A percentile compares a stretch with the other conserved stretches of the same genome.
Conservation (phyloP, 2,113 vertebrate species). For the Zapornia atra region DNA sequence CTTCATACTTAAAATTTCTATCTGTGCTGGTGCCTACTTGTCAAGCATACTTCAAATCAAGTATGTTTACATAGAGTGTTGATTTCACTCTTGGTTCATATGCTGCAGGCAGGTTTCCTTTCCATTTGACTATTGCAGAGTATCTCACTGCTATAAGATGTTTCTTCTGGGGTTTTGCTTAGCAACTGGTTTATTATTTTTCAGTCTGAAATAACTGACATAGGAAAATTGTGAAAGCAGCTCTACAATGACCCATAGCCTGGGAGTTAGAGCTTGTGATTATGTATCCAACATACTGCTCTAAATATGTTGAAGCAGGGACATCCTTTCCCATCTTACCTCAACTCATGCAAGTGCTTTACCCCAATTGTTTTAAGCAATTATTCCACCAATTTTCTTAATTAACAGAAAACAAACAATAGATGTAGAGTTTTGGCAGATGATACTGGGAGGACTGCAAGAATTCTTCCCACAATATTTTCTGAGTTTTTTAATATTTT, state of each 20-base stretch:
- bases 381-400: not conserved
- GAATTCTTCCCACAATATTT: not conserved
- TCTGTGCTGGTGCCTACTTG: not conserved
- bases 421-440: not conserved
- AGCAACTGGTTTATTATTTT: not conserved
- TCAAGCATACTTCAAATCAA: not conserved
- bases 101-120: not conserved
- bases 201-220: not conserved
- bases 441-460: not conserved
- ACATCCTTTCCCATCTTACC: not conserved
- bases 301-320: not conserved
- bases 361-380: not conserved
- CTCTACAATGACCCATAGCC: not conserved
- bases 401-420: not conserved
- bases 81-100: not conserved
- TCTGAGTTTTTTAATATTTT: not conserved
- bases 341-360: not conserved
- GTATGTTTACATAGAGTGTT: fast-evolving
- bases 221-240: not conserved
- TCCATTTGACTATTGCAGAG: not conserved
- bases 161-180: not conserved
- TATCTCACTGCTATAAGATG: not conserved
- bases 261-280: not conserved
- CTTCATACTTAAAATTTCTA: not conserved
- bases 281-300: not conserved